Percentiles rank a stretch among this genome's conserved stretches.
Conservation (phyloP, 2,888 invertebrate species). For the Eristalinus aeneus region DNA sequence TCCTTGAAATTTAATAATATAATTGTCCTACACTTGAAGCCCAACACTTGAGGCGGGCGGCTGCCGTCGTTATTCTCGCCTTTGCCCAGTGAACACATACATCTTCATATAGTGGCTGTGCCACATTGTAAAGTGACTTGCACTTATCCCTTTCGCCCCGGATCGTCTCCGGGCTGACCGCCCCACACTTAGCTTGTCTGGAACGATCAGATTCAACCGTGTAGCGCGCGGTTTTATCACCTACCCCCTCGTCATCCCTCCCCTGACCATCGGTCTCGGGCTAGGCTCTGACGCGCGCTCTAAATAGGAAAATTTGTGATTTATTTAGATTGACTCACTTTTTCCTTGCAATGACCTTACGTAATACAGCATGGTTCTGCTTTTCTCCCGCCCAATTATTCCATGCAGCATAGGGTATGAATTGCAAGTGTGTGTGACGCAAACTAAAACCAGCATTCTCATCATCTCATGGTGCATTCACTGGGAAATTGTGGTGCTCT, state of each 20-base stretch:
- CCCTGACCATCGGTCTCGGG: slow-evolving; percentile 26
- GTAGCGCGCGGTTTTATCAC: background rate
- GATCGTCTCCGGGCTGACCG: background rate
- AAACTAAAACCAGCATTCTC: background rate
- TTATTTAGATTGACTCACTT: slow-evolving; percentile 66
- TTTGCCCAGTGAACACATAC: background rate
- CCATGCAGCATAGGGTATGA: slow-evolving; percentile 12
- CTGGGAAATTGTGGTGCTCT: background rate
- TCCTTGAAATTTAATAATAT: slow-evolving; percentile 72
- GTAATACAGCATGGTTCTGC: slow-evolving; percentile 32
- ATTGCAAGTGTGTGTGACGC: slow-evolving; percentile 6
- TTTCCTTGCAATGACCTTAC: slow-evolving; percentile 49
- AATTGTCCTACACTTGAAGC: slow-evolving; percentile 68
- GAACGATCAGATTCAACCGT: background rate
- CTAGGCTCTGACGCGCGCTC: slow-evolving; percentile 54
- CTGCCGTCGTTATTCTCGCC: slow-evolving; percentile 18
- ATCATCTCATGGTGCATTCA: background rate
- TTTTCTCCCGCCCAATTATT: background rate
- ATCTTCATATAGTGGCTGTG: background rate
- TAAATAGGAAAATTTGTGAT: slow-evolving; percentile 62
- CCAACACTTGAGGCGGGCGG: slow-evolving; percentile 37
- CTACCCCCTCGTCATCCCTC: background rate
- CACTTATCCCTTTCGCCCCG: slow-evolving; percentile 2
- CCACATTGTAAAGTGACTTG: slow-evolving; percentile 39
- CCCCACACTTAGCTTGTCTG: background rate